Evolutionary conservation across 1,140 invertebrate genomes (phyloP).

Genomic region (Drosophila sp.): DNA sequence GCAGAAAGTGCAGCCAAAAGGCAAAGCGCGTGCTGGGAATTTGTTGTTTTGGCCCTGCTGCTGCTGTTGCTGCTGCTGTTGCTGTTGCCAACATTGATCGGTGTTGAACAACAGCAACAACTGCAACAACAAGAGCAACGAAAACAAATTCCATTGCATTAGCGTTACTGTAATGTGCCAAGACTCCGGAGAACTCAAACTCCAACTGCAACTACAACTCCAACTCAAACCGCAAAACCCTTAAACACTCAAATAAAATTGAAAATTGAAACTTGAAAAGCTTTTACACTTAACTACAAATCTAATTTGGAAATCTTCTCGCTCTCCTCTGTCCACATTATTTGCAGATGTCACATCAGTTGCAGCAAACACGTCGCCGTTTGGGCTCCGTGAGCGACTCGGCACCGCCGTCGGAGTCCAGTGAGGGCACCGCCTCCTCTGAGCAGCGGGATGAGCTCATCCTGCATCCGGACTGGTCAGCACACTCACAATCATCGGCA

Average conservation of each 20-base stretch:
- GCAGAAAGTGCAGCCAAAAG: conserved; percentile 44
- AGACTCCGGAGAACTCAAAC: conserved; percentile 13
- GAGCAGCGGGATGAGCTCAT: conserved; percentile 77
- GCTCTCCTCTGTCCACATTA: conserved; percentile 1
- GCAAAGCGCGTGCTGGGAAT: conserved; percentile 42
- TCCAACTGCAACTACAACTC: too few relatives aligned
- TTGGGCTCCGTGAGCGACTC: conserved; percentile 82
- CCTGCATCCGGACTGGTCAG: conserved; percentile 76
- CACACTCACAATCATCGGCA: conserved; percentile 71
- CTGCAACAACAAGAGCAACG: not conserved
- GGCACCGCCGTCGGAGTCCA: conserved; percentile 82
- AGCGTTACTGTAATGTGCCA: conserved; percentile 25
- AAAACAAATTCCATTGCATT: conserved; percentile 35
- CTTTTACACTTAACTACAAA: conserved; percentile 69
- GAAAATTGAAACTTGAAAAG: too few relatives aligned
- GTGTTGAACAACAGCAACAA: too few relatives aligned
- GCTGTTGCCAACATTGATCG: conserved; percentile 36
- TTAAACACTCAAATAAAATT: conserved; percentile 10
- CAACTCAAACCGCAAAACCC: conserved; percentile 15
- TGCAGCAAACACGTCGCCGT: conserved; percentile 78
- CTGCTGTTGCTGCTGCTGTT: too few relatives aligned
- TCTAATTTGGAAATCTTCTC: conserved; percentile 64
- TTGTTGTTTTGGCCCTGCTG: conserved; percentile 22
- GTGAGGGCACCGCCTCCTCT: conserved; percentile 81
- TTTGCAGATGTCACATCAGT: conserved; percentile 74